Evolutionary conservation across 2,797 vertebrate species (phyloP), one percentile per base, ranked within the genome.

Genomic region (Enteromius thamalakanensis): DNA sequence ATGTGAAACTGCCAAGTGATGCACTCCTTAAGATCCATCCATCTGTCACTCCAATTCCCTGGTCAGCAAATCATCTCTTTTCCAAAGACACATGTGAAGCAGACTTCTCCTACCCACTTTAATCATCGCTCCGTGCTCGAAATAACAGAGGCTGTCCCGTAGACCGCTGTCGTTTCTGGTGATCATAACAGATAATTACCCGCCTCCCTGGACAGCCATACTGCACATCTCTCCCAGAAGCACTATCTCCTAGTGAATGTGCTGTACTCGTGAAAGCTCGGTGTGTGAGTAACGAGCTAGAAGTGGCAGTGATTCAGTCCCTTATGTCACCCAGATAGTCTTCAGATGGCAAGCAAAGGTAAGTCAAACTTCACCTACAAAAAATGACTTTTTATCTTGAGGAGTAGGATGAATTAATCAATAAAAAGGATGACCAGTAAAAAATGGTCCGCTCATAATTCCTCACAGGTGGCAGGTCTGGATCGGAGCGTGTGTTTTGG

Each of bases 171-270:
- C 91, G 88, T 92, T 92, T 90, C 90, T 87, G 89, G 91, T 93
- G 93, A 94, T 95, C 94, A 94, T 93, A 93, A 94, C 87, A 90
- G 93, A 94, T 94, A 95, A 95, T 95, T 94, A 94, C 92, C 90
- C 85, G 6, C 88, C 92, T 92, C 91, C 84, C 80, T 87, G 91
- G 92, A 93, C 90, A 89, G 89, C 83, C 71, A 89, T 90, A 89
- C 85, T 55, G 87, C 80, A 87, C 87, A 83, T 90, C 86, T 90
- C 89, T 91, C 91, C 90, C 90, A 89, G 87, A 89, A 92, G 90
- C 90, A 75, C 91, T 87, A 86, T 92, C 93, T 93, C 89, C 84
- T 77, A 80, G 88, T 76, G 88, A 87, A 90, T 92, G 89, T 87
- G 81, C 83, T 47, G 84, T 87, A 89, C 90, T 91, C 89, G 90